Conservation (phyloP, 2,113 vertebrate genomes). For the Globicephala melas region DNA sequence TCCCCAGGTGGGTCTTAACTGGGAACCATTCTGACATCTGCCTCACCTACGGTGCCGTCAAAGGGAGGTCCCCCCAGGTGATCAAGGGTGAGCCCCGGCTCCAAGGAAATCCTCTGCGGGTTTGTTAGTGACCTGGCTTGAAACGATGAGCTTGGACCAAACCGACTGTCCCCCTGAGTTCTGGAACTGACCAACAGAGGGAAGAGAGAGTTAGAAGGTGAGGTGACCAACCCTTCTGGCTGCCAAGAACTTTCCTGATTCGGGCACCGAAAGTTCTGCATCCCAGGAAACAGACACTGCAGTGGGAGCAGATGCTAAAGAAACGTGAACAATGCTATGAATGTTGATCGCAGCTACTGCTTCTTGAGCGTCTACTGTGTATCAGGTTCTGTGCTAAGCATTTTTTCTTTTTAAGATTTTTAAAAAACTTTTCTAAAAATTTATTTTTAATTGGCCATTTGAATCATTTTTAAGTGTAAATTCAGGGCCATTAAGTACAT, state of each 20-base stretch:
- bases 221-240: background rate
- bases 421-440: background rate
- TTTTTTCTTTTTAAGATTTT: background rate
- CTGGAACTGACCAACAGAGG: background rate
- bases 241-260: background rate
- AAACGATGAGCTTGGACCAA: background rate
- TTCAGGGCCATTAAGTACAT: background rate
- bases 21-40: background rate
- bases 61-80: too few species aligned
- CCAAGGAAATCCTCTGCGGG: background rate
- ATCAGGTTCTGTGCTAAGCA: background rate
- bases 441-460: background rate
- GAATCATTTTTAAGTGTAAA: background rate
- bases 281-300: background rate
- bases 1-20: background rate
- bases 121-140: background rate
- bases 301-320: background rate
- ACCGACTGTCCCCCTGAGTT: too few species aligned
- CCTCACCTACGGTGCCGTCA: background rate
- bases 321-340: background rate
- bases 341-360: rapidly evolving
- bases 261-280: too few species aligned
- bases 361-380: rapidly evolving
- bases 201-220: background rate
- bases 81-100: background rate